Evolutionary conservation across 2,888 invertebrate species (phyloP), one percentile per base, ranked within the genome.

Genomic region (Zeuzera pyrina): DNA sequence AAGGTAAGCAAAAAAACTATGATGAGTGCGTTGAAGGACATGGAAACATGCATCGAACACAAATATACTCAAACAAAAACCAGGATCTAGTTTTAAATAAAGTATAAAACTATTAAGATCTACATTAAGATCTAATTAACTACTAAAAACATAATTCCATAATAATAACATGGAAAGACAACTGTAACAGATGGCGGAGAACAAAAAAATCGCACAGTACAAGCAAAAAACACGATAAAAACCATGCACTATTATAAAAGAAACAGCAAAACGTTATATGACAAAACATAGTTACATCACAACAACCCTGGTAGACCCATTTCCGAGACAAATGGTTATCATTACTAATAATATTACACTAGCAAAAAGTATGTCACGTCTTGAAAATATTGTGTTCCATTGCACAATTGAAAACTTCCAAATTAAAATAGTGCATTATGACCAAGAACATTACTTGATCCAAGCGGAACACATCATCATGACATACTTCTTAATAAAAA

Each of bases 1-100:
- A 67, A 74, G 72, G 71, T 46, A 55, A 60, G 55, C 34, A 47
- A 52, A 52, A 49, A 58, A 57, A 60, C 60, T 78, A 79, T 78
- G 77, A 69, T 78, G 59, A 64, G 77, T 81, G 81, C 77, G 70
- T 60, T 63, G 70, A 73, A 79, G 77, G 77, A 76, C 77, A 74
- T 40, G 66, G 68, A 68, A 61, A 45, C 78, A 74, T 78, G 73
- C 79, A 49, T 30, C 39, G 36, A 57, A 59, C 53, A 62, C 52
- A 59, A 52, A 42, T 39, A 39, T 39, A 42, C 31, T 12, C 25
- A 39, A 41, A 26, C 29, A 24, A 25, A 10, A 25, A 25, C n/a
- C n/a, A n/a, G n/a, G n/a, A n/a, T n/a, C n/a, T n/a, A n/a, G n/a
- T n/a, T n/a, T n/a, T n/a, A 25, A 25, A 25, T 12, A 25, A 10